These are phyloP conservation scores for Balaenoptera acutorostrata DNA, from an alignment of 2,113 vertebrate species.

Conservation along the genomic window DNA sequence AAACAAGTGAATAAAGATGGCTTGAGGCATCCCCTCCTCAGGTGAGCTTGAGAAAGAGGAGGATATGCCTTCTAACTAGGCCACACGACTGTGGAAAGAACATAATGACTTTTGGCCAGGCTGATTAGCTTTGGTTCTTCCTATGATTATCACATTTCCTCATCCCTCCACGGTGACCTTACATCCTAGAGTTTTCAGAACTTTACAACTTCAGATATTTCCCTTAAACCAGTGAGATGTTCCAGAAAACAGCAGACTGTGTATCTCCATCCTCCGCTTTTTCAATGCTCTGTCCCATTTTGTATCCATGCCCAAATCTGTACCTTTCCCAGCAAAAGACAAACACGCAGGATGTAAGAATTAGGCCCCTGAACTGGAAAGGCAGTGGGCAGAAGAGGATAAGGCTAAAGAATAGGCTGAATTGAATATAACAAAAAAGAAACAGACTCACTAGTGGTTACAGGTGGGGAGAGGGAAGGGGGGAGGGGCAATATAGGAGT, in stretches of 20 bases:
- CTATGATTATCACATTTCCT: neutral
- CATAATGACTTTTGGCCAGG: neutral
- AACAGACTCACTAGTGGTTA: neutral
- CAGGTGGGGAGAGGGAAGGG: neutral
- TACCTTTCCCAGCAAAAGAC: neutral
- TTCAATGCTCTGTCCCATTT: neutral
- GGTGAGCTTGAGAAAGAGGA: neutral
- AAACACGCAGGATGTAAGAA: neutral
- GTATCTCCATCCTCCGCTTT: neutral
- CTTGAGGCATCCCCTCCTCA: neutral
- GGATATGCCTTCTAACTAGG: neutral
- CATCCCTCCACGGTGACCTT: neutral
- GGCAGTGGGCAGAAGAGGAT: neutral
- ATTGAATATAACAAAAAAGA: neutral
- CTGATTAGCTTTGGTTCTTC: neutral
- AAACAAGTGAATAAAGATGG: neutral
- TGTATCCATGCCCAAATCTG: neutral
- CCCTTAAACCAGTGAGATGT: neutral
- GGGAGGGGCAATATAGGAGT: neutral
- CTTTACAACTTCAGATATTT: constrained; percentile 34
- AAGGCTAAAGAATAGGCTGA: neutral
- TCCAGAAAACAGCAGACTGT: constrained; percentile 6
- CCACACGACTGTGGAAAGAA: neutral
- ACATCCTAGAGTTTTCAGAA: neutral
- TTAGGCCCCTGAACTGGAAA: neutral